Conservation (phyloP, 2,888 invertebrate species). For the Erpobdella octoculata region DNA sequence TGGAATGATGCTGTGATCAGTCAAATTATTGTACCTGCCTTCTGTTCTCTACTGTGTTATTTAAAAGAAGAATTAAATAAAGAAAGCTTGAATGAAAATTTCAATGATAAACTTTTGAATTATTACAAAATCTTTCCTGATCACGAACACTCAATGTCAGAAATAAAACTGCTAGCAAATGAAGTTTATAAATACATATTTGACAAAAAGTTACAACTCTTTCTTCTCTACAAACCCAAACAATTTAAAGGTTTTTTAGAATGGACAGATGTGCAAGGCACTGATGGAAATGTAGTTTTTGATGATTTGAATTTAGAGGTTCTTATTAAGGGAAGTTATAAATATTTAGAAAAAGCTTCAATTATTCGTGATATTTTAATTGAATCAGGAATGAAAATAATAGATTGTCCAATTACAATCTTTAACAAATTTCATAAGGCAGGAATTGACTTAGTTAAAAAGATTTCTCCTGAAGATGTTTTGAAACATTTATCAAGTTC, state of each 20-base stretch:
- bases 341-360: not conserved
- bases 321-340: not conserved
- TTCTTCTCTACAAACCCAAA: not conserved
- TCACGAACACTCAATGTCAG: not conserved
- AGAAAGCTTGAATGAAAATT: not conserved
- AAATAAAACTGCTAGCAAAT: not conserved
- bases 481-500: not conserved
- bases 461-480: not conserved
- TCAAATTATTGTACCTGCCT: conserved; percentile 41
- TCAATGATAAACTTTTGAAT: not conserved
- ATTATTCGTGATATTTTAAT: not conserved
- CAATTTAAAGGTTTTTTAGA: not conserved
- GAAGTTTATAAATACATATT: not conserved
- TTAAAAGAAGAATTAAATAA: not conserved
- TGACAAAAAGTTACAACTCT: not conserved
- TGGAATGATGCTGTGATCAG: conserved; percentile 42
- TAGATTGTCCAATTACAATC: not conserved
- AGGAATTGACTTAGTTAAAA: not conserved
- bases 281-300: not conserved
- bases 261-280: conserved; percentile 2
- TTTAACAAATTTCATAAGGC: not conserved
- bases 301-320: not conserved
- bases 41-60: conserved; percentile 32
- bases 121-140: not conserved
- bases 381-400: not conserved